phyloP scores from a whole-genome alignment of 2,888 invertebrate species.

The Cheiracanthium punctorium region DNA sequence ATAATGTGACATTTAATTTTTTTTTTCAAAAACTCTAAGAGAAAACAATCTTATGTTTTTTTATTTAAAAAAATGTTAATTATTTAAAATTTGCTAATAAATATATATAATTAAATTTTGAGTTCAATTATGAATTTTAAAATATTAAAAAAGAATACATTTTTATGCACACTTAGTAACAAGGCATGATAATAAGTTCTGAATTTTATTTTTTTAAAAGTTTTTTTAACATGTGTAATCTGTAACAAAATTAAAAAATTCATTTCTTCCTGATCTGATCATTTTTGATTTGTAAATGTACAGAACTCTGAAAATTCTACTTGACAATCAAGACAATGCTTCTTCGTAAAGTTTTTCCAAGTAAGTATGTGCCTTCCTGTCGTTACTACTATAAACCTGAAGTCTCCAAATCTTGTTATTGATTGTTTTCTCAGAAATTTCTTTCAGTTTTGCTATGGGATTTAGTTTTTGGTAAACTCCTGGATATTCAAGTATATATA shows the following conservation, averaged over 20 bases:
- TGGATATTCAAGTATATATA: background rate
- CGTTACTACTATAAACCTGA: constrained; percentile 10
- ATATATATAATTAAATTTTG: too few relatives aligned
- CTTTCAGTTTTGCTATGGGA: background rate
- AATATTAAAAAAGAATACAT: too few relatives aligned
- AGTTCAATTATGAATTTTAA: too few relatives aligned
- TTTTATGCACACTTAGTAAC: too few relatives aligned
- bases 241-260: constrained; percentile 16
- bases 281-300: constrained; percentile 68
- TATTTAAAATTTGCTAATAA: too few relatives aligned
- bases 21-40: too few relatives aligned
- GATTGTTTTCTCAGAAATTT: background rate
- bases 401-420: background rate
- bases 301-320: constrained; percentile 62
- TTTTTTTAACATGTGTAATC: too few relatives aligned
- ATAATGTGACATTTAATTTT: too few relatives aligned
- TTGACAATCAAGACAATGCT: constrained; percentile 57
- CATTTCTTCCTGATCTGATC: constrained; percentile 62
- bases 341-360: constrained; percentile 49
- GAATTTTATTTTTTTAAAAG: background rate
- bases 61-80: too few relatives aligned
- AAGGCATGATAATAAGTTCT: too few relatives aligned
- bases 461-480: background rate
- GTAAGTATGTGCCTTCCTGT: constrained; percentile 63
- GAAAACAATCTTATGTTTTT: too few relatives aligned